Evolutionary conservation across 1,140 invertebrate species (phyloP).

Genomic region (Macrobrachium rosenbergii): DNA sequence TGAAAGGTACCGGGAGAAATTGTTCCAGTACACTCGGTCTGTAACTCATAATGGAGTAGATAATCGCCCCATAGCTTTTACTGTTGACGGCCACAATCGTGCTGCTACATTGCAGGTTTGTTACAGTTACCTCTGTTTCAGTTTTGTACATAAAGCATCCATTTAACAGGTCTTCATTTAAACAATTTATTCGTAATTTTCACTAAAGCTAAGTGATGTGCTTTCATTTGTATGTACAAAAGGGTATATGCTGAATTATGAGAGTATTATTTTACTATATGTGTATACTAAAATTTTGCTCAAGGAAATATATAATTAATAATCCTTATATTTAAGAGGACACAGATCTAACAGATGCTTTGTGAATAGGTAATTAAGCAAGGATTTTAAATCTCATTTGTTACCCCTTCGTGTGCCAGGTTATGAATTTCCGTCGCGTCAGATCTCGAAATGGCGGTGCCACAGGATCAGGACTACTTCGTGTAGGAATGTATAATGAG

Average conservation of each 20-base stretch:
- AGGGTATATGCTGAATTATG: too few species aligned
- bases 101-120: constrained; percentile 52
- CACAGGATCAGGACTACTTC: constrained; percentile 32
- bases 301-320: too few species aligned
- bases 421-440: constrained; percentile 60
- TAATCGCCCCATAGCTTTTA: constrained; percentile 34
- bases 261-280: too few species aligned
- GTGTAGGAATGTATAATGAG: constrained; percentile 64
- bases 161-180: too few species aligned
- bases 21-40: constrained; percentile 45
- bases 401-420: constrained; percentile 16
- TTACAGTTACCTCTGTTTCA: too few species aligned
- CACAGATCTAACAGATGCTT: too few species aligned
- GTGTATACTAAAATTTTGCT: too few species aligned
- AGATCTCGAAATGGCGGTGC: background rate
- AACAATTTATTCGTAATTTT: too few species aligned
- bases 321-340: too few species aligned
- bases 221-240: background rate
- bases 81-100: constrained; percentile 55
- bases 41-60: constrained; percentile 21
- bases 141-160: too few species aligned
- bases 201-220: background rate
- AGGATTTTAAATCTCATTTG: background rate
- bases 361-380: background rate
- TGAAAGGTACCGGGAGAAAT: constrained; percentile 33